Conservation (phyloP, 2,797 vertebrate species). For the Tragelaphus eurycerus region DNA sequence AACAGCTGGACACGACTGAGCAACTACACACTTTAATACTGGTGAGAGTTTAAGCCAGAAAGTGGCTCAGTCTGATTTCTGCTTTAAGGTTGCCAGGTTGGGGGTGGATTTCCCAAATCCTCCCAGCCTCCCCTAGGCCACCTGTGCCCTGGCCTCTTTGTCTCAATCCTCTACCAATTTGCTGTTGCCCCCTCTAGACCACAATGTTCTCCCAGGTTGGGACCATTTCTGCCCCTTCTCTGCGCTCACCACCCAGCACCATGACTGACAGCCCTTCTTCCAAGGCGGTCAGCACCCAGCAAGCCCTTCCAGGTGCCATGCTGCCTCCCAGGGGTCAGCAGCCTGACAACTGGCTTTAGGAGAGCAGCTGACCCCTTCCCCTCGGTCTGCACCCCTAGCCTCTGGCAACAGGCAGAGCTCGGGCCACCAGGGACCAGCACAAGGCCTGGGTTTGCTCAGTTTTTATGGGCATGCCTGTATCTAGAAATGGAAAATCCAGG, state of each 20-base stretch:
- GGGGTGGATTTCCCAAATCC: not conserved
- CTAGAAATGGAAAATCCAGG: not conserved
- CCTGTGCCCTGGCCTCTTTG: not conserved
- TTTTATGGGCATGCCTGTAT: not conserved
- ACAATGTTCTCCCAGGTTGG: not conserved
- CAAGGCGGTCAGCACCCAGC: too few species aligned
- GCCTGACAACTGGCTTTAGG: not conserved
- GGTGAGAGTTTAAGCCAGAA: not conserved
- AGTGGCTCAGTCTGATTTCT: not conserved
- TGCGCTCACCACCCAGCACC: not conserved
- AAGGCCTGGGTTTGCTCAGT: constrained; percentile 30
- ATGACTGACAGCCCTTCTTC: not conserved
- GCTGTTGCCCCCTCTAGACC: not conserved
- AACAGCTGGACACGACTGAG: not conserved
- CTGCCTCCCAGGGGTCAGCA: not conserved
- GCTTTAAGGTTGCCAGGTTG: not conserved
- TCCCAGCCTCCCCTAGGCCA: not conserved
- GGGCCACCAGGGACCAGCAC: not conserved
- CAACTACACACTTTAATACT: not conserved
- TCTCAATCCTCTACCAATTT: not conserved
- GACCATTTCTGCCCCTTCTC: not conserved
- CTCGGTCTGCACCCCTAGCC: not conserved
- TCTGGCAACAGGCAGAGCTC: rapidly evolving
- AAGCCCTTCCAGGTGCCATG: rapidly evolving
- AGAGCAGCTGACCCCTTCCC: not conserved